Evolutionary conservation across 2,797 vertebrate genomes (phyloP), one percentile per base, ranked within the genome.

Genomic region (Myotis pilosus): DNA sequence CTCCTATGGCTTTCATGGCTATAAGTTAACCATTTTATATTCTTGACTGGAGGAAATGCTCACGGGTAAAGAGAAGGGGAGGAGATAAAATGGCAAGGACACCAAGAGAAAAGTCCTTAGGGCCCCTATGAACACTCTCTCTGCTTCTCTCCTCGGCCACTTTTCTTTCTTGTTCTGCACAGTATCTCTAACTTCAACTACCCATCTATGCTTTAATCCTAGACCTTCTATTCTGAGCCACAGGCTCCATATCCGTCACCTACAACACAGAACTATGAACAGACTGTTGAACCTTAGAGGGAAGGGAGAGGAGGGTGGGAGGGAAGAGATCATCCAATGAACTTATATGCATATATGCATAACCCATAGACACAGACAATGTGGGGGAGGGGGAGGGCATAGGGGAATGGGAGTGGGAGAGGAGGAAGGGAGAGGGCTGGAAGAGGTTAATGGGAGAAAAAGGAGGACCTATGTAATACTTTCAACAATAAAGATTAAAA

Each of bases 351-450:
- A 53, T 53, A 53, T 53, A 53, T 53, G 22, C 53, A 55, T 55
- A 55, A 55, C 3, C 8, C 53, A 55, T 55, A 20, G 22, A 55
- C 53, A 55, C 22, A 55, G 53, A 55, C 53, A 55, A 55, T 55
- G 53, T n/a, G n/a, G 3, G 20, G 8, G 6, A 2, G 15, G 49
- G 4, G 5, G 49, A 51, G 49, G 49, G 5, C 5, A 15, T 17
- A 5, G 49, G 49, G 15, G 16, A 2, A 7, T 23, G 0, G 8
- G 8, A 8, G 20, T 51, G 16, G 17, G 0, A 51, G 49, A 7
- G 49, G 6, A 23, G 22, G 53, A 9, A 3, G 20, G 53, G 53
- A 55, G 53, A 55, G 20, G 53, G 8, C 53, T 55, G 8, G 53
- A 55, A 23, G 53, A 55, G 8, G 22, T 55, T 55, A 55, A 55